Conservation (phyloP, 2,888 invertebrate species). For the Polydrusus tereticollis region DNA sequence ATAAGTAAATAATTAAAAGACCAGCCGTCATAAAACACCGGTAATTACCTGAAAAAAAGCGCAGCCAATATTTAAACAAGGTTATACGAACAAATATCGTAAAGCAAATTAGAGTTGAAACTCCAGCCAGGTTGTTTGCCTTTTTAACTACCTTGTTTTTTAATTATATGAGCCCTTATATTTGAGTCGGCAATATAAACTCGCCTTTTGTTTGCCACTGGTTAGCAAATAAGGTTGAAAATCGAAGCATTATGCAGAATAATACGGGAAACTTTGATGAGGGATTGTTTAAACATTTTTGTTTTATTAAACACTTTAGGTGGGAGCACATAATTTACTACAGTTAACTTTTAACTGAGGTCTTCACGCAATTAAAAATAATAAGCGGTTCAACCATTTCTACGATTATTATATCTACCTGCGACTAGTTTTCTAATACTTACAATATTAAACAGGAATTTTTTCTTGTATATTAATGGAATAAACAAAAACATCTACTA, state of each 20-base stretch:
- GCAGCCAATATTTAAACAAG: conserved; percentile 32
- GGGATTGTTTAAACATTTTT: not conserved
- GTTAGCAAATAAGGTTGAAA: not conserved
- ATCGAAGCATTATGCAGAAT: not conserved
- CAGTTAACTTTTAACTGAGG: too few species aligned
- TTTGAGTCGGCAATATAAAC: not conserved
- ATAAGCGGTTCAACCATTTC: too few species aligned
- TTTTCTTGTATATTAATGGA: too few species aligned
- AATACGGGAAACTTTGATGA: conserved; percentile 1
- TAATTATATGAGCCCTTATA: conserved; percentile 9
- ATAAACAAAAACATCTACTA: too few species aligned
- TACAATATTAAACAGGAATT: too few species aligned
- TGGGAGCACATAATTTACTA: too few species aligned
- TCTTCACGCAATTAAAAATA: too few species aligned
- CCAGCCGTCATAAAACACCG: conserved; percentile 32
- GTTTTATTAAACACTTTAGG: not conserved
- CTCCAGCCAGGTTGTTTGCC: conserved; percentile 17
- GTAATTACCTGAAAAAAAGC: conserved; percentile 33
- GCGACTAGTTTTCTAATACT: too few species aligned
- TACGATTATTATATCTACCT: too few species aligned
- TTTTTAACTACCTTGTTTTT: conserved; percentile 16
- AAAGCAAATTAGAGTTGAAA: conserved; percentile 34
- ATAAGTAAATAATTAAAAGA: conserved; percentile 20
- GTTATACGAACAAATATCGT: conserved; percentile 32
- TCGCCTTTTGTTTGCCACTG: conserved; percentile 3